Percentiles rank a stretch among this genome's conserved stretches.
These are phyloP conservation scores for Isurus oxyrinchus DNA, from an alignment of 2,113 vertebrate genomes.

Conservation along the genomic window DNA sequence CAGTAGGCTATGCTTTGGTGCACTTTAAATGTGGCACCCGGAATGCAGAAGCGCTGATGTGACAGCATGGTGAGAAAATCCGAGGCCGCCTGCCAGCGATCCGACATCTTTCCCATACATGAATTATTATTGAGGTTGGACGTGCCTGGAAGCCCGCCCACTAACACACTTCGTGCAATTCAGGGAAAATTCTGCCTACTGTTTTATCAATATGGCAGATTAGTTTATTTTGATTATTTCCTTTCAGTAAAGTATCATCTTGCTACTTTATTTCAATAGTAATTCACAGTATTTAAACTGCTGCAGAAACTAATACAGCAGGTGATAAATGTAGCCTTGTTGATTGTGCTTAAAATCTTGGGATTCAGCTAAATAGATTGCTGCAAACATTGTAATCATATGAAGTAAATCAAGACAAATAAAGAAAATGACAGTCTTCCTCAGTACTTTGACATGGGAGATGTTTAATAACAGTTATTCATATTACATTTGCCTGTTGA, in stretches of 20 bases:
- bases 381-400: not conserved
- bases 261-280: not conserved
- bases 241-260: not conserved
- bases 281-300: not conserved
- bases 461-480: constrained; percentile 33
- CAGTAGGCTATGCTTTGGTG: too few species aligned
- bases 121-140: too few species aligned
- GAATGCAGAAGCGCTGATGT: too few species aligned
- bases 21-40: too few species aligned
- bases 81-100: too few species aligned
- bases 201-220: not conserved
- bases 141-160: too few species aligned
- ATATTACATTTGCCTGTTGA: not conserved
- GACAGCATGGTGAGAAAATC: too few species aligned
- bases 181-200: too few species aligned
- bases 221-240: not conserved
- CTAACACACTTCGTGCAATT: too few species aligned
- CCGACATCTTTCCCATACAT: too few species aligned
- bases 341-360: not conserved
- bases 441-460: not conserved
- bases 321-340: not conserved
- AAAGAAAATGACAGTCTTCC: not conserved
- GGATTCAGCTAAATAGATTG: not conserved
- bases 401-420: not conserved
- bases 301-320: not conserved